Evolutionary conservation across 2,797 vertebrate species (phyloP).

Genomic region (Sebastiscus albofasciatus): DNA sequence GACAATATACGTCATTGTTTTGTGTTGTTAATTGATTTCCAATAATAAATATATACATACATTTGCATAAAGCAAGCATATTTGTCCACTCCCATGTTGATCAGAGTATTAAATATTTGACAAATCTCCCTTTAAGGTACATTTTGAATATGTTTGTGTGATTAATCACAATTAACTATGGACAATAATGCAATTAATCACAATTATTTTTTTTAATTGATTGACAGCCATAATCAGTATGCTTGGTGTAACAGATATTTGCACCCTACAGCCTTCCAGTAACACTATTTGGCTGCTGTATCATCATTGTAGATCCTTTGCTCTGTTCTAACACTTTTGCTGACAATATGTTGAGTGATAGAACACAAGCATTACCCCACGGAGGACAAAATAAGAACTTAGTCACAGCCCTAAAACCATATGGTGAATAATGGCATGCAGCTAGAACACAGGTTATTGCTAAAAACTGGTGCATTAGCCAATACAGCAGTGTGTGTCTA

Average conservation of each 20-base stretch:
- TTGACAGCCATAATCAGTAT: not conserved
- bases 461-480: not conserved
- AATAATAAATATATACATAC: too few species aligned
- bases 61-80: too few species aligned
- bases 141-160: too few species aligned
- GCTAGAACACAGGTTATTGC: not conserved
- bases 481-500: not conserved
- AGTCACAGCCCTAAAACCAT: not conserved
- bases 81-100: too few species aligned
- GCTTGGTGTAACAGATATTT: not conserved
- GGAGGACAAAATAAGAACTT: not conserved
- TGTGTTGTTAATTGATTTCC: too few species aligned
- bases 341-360: not conserved
- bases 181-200: too few species aligned
- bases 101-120: too few species aligned
- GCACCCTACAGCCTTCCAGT: not conserved
- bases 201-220: too few species aligned
- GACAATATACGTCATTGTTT: too few species aligned
- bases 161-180: too few species aligned
- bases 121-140: too few species aligned
- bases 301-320: not conserved
- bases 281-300: not conserved
- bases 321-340: not conserved
- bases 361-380: not conserved
- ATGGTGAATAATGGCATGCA: not conserved